Base-by-base conservation (phyloP, 2,888 invertebrate species). In the Teinopalpus imperialis region DNA sequence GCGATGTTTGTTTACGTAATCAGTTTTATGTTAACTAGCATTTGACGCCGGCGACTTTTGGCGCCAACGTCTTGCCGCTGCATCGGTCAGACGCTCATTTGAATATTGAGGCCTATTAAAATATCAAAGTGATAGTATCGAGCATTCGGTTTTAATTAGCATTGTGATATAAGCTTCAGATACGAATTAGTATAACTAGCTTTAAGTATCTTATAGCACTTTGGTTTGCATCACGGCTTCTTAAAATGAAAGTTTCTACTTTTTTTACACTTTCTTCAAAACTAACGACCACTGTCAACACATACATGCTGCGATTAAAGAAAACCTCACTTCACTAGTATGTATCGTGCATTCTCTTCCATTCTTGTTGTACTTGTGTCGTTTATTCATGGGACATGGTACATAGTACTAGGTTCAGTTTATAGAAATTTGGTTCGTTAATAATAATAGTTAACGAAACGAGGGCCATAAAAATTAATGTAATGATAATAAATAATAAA, bases 1-100 rank as follows among this genome's bases (percentile, higher is more conserved):
- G 46, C 46, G 41, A 46, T 46, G 46, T 46, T 46, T 46, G 46
- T 46, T 46, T 46, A 46, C 46, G 41, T 46, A 46, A 46, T 46
- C 41, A 41, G 46, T 46, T 46, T 45, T 46, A 46, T 46, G 41
- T 41, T 46, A 46, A 46, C 46, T 41, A 46, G 41, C 39, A 39
- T 16, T 39, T 27, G 45, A 45, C 45, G 46, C 46, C 40, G 36
- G 43, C 35, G 29, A 34, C 18, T 40, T 41, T 41, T 41, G 46
- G 46, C 46, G 46, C 46, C 46, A 26, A 21, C 32, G 3, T 9
- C 23, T 12, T 30, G 41, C 35, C 30, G 41, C 35, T 30, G 16
- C 29, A 30, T 7, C 35, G 29, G 34, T 35, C 45, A 45, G 46
- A 41, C 46, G 40, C 35, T 46, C 46, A 46, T 46, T 46, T 46